Conservation (phyloP, 2,797 vertebrate genomes). For the Valencia hispanica region DNA sequence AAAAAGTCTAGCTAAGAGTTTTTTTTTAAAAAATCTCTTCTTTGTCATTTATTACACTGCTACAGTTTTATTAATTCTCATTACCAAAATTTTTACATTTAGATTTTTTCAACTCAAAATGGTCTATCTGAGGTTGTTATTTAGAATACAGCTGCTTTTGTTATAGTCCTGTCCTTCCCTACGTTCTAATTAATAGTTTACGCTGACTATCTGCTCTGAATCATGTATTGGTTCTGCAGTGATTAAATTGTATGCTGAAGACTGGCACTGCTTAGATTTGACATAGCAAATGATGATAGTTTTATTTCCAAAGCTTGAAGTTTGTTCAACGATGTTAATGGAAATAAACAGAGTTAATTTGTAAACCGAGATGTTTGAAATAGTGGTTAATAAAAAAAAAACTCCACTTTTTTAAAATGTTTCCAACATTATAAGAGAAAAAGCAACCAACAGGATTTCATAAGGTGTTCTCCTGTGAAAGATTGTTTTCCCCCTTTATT, state of each 20-base stretch:
- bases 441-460: background rate
- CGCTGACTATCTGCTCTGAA: slow-evolving; percentile 1
- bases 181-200: slow-evolving; percentile 32
- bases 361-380: background rate
- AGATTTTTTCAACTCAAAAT: background rate
- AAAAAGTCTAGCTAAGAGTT: slow-evolving; percentile 26
- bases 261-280: background rate
- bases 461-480: background rate
- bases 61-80: slow-evolving; percentile 5
- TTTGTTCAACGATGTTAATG: background rate
- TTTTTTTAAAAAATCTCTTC: slow-evolving; percentile 15
- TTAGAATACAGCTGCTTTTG: background rate
- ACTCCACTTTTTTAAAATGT: background rate
- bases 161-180: slow-evolving; percentile 3
- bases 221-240: slow-evolving; percentile 14
- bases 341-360: background rate
- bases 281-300: background rate
- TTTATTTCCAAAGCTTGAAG: background rate
- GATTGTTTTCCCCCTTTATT: background rate
- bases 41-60: background rate
- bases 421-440: background rate
- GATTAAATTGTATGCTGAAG: slow-evolving; percentile 4
- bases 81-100: slow-evolving; percentile 20
- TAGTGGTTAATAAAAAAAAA: background rate
- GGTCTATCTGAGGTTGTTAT: background rate